A percentile compares a stretch with the other conserved stretches of the same genome.
Evolutionary conservation across 2,797 vertebrate species (phyloP).

Genomic region (Sebastolobus altivelis): DNA sequence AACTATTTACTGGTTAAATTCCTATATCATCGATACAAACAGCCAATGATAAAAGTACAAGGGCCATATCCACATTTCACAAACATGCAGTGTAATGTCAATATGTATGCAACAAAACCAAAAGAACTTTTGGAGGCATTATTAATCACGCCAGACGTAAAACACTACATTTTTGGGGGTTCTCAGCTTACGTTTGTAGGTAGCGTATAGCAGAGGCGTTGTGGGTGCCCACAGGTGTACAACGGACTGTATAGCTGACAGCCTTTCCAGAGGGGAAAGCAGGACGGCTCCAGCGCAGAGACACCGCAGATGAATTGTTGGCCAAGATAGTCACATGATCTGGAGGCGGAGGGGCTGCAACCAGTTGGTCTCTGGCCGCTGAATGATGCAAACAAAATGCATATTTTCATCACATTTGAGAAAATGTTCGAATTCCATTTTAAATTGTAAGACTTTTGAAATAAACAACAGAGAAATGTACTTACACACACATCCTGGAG

Average conservation of each 20-base stretch:
- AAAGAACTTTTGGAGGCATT: not conserved
- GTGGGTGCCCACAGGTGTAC: constrained; percentile 92
- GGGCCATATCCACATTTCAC: not conserved
- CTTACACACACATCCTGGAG: constrained; percentile 96
- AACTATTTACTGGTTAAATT: not conserved
- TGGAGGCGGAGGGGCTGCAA: constrained; percentile 91
- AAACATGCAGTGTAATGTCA: not conserved
- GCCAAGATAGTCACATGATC: constrained; percentile 91
- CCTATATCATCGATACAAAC: not conserved
- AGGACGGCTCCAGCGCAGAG: constrained; percentile 92
- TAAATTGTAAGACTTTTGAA: not conserved
- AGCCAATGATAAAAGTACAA: not conserved
- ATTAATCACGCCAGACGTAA: not conserved
- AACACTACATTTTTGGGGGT: not conserved
- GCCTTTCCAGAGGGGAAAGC: constrained; percentile 89
- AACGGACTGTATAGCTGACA: constrained; percentile 95
- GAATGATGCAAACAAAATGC: constrained; percentile 34
- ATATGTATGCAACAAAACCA: not conserved
- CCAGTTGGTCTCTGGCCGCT: constrained; percentile 93
- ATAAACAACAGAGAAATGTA: constrained; percentile 40
- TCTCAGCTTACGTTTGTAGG: constrained; percentile 91
- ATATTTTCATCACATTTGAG: not conserved
- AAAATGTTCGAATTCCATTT: not conserved
- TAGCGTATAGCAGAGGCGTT: constrained; percentile 92
- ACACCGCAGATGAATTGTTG: constrained; percentile 90